phyloP scores from a whole-genome alignment of 92 coral and sea anemone species.

The Porites lobata region DNA sequence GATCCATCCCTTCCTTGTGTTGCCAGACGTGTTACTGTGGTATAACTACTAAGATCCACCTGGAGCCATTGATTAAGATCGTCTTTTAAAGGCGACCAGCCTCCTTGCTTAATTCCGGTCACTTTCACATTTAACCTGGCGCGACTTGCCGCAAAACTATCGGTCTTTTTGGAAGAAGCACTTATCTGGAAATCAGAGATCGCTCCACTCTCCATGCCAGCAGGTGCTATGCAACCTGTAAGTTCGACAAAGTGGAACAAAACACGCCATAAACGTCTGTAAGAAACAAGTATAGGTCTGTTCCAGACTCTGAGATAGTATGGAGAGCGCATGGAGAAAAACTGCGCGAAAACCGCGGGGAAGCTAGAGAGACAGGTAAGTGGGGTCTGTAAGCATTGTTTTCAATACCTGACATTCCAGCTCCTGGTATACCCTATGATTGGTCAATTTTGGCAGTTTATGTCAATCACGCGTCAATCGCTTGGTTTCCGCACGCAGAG shows the following conservation, averaged over 20 bases:
- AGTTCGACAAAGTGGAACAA: background rate
- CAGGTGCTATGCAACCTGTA: background rate
- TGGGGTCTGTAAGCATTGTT: no score
- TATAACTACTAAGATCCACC: background rate
- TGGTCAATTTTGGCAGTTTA: no score
- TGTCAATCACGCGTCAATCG: no score
- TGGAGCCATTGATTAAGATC: background rate
- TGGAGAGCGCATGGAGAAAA: no score
- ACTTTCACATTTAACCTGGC: background rate
- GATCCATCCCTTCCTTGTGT: background rate
- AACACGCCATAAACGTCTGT: background rate
- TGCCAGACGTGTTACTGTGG: background rate
- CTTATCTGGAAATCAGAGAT: background rate
- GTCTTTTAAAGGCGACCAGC: background rate
- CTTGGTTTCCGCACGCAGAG: no score
- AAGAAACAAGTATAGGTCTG: background rate
- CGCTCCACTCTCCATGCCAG: background rate
- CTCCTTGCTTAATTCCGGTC: background rate
- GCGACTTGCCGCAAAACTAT: background rate
- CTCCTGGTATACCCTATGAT: no score
- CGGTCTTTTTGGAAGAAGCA: background rate
- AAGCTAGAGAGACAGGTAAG: no score
- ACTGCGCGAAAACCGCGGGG: no score
- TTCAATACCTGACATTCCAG: no score
- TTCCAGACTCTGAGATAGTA: no score